A percentile compares a stretch with the other conserved stretches of the same genome.
Conservation (phyloP, 2,888 invertebrate species). For the Drosophila kambysellisi region DNA sequence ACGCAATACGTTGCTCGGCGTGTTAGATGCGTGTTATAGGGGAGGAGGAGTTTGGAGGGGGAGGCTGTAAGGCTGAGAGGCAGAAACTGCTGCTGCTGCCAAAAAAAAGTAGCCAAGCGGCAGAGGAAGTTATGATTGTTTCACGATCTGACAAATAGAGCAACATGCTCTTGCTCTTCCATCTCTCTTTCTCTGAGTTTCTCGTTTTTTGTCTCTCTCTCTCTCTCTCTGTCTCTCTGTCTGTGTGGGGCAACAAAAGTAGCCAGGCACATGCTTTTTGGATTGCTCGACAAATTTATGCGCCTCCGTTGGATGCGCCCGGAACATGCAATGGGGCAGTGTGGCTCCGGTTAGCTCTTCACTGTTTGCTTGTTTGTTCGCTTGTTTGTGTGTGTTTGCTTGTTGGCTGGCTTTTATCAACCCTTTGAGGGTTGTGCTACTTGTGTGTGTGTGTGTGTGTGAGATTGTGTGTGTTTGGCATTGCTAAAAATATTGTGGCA, state of each 20-base stretch:
- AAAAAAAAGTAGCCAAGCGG: conserved; percentile 43
- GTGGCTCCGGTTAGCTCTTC: conserved; percentile 43
- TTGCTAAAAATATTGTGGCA: conserved; percentile 51
- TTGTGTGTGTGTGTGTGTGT: background rate
- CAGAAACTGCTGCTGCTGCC: conserved; percentile 6
- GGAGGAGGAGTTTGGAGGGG: too few relatives aligned
- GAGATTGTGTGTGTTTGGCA: conserved; percentile 15
- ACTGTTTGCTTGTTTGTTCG: conserved; percentile 43
- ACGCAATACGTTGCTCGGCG: conserved; percentile 65
- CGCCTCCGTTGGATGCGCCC: conserved; percentile 45
- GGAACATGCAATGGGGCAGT: conserved; percentile 45
- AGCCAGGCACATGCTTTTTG: conserved; percentile 62
- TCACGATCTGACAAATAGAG: conserved; percentile 79
- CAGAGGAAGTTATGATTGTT: conserved; percentile 77
- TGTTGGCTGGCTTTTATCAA: conserved; percentile 51
- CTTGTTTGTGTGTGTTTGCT: conserved; percentile 30
- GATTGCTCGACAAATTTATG: conserved; percentile 66
- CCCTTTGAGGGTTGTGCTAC: conserved; percentile 47
- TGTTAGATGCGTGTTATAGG: conserved; percentile 56
- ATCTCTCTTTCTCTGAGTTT: too few relatives aligned
- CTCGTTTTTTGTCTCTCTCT: background rate
- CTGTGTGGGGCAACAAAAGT: conserved; percentile 46
- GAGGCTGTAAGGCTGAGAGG: background rate
- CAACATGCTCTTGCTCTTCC: conserved; percentile 58
- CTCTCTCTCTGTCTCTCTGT: background rate